Percentiles rank a stretch among this genome's conserved stretches.
phyloP scores from a whole-genome alignment of 2,888 invertebrate genomes.

The Coenonympha glycerion region DNA sequence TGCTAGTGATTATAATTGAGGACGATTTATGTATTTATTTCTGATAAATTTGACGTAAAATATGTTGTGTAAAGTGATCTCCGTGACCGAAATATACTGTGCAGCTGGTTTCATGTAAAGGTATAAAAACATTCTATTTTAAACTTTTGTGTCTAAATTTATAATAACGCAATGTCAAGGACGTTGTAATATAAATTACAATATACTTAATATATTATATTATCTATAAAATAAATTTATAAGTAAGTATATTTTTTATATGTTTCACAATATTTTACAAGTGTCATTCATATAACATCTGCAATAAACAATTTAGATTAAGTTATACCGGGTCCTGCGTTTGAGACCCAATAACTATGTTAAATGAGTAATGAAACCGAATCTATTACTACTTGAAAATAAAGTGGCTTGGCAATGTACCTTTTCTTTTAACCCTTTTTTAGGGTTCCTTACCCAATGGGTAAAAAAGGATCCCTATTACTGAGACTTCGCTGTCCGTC shows the following conservation, averaged over 20 bases:
- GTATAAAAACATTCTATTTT: conserved; percentile 32
- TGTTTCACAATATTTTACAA: conserved; percentile 4
- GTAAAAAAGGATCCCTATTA: too few species aligned
- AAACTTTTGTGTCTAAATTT: conserved; percentile 7
- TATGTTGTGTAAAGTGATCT: conserved; percentile 38
- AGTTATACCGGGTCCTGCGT: too few species aligned
- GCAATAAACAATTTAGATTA: too few species aligned
- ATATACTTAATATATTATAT: neutral
- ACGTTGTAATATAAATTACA: neutral
- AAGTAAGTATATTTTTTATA: too few species aligned
- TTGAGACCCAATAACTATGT: too few species aligned
- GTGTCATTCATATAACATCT: too few species aligned
- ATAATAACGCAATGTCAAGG: conserved; percentile 6
- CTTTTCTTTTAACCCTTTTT: too few species aligned
- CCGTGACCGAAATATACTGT: conserved; percentile 33
- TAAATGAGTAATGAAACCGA: too few species aligned
- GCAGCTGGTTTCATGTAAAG: conserved; percentile 67
- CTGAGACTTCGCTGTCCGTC: too few species aligned
- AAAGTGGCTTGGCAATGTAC: too few species aligned
- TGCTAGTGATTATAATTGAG: conserved; percentile 4
- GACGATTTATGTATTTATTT: conserved; percentile 25
- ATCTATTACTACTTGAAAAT: neutral
- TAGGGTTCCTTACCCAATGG: too few species aligned
- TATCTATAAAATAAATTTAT: too few species aligned
- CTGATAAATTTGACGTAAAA: conserved; percentile 39